Base-by-base conservation (phyloP, 2,888 invertebrate genomes). In the Calameuta pallipes region DNA sequence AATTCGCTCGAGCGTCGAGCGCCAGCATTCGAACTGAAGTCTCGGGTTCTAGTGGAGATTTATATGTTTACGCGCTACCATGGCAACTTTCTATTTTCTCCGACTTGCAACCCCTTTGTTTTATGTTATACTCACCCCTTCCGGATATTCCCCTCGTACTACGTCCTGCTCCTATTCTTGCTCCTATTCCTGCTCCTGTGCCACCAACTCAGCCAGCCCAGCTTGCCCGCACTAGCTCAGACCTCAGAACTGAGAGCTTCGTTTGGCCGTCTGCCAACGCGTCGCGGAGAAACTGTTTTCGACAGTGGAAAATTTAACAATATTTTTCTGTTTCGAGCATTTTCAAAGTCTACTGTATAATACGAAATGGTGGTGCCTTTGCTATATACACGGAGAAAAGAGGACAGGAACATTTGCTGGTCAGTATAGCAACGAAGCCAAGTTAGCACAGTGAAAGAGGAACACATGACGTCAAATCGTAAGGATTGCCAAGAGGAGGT, bases 31-130 rank as follows among this genome's bases (percentile, higher is more conserved):
- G 56, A 41, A 41, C 41, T 41, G 41, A 56, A 56, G 56, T 56
- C 56, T 23, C 56, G 23, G 56, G 15, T 56, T 23, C 56, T 56
- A 56, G 83, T 80, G 80, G 84, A 88, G 89, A 90, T 90, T 90
- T 90, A 90, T 90, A 89, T 90, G 90, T 90, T 90, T 90, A 90
- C 90, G 89, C 87, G 90, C 84, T 88, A 82, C 88, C 87, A 86
- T 87, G 85, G 89, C 85, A 89, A 90, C 89, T 89, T 90, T 90
- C 88, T 89, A 87, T 88, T 88, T 87, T 87, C 86, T 87, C 85
- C 82, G 85, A 85, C 83, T 86, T 82, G 83, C 85, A 83, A 82
- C 82, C 83, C 81, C 81, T 84, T 83, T 83, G 84, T 87, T 89
- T 89, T 87, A 88, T 88, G 88, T 87, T 83, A 86, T 81, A 82